phyloP scores from a whole-genome alignment of 2,888 invertebrate species.

The Eupsilia transversa region DNA sequence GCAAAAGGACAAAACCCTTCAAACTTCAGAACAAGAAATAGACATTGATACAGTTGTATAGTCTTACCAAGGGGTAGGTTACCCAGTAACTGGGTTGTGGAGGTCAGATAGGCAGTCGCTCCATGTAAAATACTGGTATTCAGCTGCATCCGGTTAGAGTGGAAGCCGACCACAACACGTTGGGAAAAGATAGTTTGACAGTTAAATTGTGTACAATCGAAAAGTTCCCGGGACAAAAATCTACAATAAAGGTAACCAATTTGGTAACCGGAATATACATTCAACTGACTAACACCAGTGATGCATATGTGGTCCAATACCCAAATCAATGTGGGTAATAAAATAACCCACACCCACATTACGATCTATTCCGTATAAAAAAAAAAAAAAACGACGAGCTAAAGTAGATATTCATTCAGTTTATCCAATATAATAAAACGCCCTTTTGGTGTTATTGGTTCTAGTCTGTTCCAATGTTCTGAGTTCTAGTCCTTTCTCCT shows the following conservation, averaged over 20 bases:
- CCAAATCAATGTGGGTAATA: not conserved
- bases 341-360: not conserved
- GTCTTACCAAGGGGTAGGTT: no score
- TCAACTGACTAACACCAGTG: not conserved
- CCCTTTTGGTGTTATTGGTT: not conserved
- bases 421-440: constrained; percentile 12
- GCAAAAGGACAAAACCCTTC: no score
- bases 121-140: no score
- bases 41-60: not conserved
- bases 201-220: not conserved
- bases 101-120: no score
- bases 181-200: no score
- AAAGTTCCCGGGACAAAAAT: not conserved
- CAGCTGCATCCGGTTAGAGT: no score
- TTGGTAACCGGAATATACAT: no score
- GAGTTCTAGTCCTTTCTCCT: not conserved
- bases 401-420: constrained; percentile 5
- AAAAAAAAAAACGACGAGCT: no score
- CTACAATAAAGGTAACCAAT: not conserved
- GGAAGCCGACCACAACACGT: no score
- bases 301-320: constrained; percentile 1
- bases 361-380: not conserved
- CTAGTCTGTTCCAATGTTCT: not conserved
- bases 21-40: not conserved
- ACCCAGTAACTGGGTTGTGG: no score